phyloP scores from a whole-genome alignment of 2,888 invertebrate genomes.

The Ryuthela nishihirai region DNA sequence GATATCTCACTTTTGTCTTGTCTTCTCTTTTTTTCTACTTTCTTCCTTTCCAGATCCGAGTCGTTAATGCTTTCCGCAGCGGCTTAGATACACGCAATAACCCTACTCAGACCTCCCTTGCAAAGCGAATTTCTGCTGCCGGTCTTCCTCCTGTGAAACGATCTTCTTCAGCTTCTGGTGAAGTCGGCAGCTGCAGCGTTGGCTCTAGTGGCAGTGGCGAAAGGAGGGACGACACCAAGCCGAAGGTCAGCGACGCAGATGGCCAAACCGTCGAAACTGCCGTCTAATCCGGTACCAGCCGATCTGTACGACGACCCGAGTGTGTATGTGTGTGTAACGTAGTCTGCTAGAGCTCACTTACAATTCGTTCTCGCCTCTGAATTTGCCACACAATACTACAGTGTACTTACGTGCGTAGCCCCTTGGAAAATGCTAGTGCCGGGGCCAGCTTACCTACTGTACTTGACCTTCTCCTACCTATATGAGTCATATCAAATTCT shows the following conservation, averaged over 20 bases:
- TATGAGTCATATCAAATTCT: too few relatives aligned
- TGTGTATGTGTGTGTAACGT: too few relatives aligned
- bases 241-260: neutral
- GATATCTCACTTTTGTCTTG: neutral
- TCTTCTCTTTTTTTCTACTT: neutral
- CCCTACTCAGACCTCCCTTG: conserved; percentile 87
- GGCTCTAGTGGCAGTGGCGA: conserved; percentile 1
- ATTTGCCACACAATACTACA: too few relatives aligned
- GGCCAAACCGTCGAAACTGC: conserved; percentile 17
- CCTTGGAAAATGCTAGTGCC: too few relatives aligned
- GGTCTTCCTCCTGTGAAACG: conserved; percentile 61
- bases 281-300: too few relatives aligned
- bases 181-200: neutral
- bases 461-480: too few relatives aligned
- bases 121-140: conserved; percentile 75
- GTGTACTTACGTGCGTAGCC: too few relatives aligned
- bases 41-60: conserved; percentile 79
- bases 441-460: too few relatives aligned
- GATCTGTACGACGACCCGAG: too few relatives aligned
- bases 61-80: conserved; percentile 99
- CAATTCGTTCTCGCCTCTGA: too few relatives aligned
- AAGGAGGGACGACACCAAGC: neutral
- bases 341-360: too few relatives aligned
- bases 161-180: conserved; percentile 10
- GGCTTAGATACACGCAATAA: conserved; percentile 94